Evolutionary conservation across 2,888 invertebrate genomes (phyloP), one percentile per base, ranked within the genome.

Genomic region (Tyria jacobaeae): DNA sequence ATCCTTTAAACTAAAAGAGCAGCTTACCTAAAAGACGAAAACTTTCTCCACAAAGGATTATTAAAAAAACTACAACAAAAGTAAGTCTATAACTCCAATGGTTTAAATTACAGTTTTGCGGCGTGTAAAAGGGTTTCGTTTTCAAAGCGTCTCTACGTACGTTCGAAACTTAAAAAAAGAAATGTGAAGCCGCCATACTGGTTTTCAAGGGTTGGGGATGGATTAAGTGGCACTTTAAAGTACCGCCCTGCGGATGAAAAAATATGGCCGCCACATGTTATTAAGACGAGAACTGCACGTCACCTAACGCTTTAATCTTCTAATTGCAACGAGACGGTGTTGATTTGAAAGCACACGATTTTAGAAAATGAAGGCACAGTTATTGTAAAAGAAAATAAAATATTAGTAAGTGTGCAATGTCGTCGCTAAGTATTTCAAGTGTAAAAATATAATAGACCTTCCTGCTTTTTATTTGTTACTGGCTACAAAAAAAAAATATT

Each of bases 21-120:
- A 61, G 37, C 15, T 17, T 31, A 27, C 14, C 14, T 48, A 57
- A 57, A 53, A 44, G 25, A 27, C 57, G 14, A 25, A 35, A n/a
- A n/a, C 10, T 35, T 10, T 21, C 21, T n/a, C 6, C 25, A 60
- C 50, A 57, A 57, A 60, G 34, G 34, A 44, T n/a, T 21, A 52
- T 54, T 49, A 39, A 57, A 60, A 60, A 49, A 41, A 24, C 37
- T 12, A 37, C 1, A 24, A 57, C 25, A 62, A 66, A 58, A 39
- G 21, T 4, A 12, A 21, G 1, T 7, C 78, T 82, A 82, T 82
- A 86, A 80, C 54, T 78, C 78, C 35, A 24, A 34, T 15, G 91
- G 92, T 92, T 89, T 93, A 87, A 83, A 92, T 93, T 92, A 91
- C 92, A 87, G 78, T 82, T 41, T 87, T 85, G 85, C 86, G 82